Evolutionary conservation across 2,113 vertebrate species (phyloP), one percentile per base, ranked within the genome.

Genomic region (Thamnophis sirtalis): DNA sequence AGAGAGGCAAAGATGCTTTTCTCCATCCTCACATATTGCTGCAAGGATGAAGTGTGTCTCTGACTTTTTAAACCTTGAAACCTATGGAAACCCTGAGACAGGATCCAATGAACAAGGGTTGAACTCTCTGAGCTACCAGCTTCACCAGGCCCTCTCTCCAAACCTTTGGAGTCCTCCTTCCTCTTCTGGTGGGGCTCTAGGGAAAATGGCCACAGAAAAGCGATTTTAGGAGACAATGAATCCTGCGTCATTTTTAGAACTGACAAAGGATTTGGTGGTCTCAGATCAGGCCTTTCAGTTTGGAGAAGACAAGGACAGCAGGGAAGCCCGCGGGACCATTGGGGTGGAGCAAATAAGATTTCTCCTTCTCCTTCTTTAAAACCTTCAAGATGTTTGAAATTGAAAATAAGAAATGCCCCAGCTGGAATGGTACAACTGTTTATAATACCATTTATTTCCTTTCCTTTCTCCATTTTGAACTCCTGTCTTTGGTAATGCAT

Each of bases 281-380:
- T 73, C 68, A 17, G 13, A 33, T 17, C 63, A 73, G 6, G 13
- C 10, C 0, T 38, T 73, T 33, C 68, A 19, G 68, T 73, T 63
- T 33, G 68, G 68, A 73, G 68, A 73, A 73, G 68, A 73, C 68
- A 33, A 73, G n/a, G n/a, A 73, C n/a, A 33, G n/a, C 13, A 19
- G 26, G 28, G 3, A 63, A 17, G 0, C n/a, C 1, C 0, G 33
- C 8, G 68, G 5, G 3, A 73, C n/a, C n/a, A n/a, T n/a, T n/a
- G n/a, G n/a, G n/a, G n/a, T n/a, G n/a, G n/a, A n/a, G 13, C 80
- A 58, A 48, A 4, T 15, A 17, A 8, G 68, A 38, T 38, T 80
- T 80, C 15, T 80, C 68, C n/a, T 33, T 73, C 15, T 73, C 68
- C 68, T 73, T 15, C 68, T 80, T 8, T 38, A 80, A 80, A 80